Evolutionary conservation across 2,888 invertebrate genomes (phyloP), one percentile per base, ranked within the genome.

Genomic region (Ariolimax columbianus): DNA sequence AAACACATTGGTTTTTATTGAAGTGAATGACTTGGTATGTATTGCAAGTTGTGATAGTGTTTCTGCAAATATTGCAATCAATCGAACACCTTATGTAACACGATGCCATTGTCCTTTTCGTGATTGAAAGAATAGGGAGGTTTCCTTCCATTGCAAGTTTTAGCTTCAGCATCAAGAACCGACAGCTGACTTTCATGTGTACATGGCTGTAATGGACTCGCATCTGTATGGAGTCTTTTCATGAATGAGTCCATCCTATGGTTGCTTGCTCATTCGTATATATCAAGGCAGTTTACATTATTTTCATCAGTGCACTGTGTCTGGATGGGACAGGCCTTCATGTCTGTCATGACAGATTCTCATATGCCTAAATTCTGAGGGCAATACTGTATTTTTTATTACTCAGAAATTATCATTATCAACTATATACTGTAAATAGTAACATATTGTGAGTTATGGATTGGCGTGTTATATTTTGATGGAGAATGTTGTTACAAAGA

Each of bases 341-440:
- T 36, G 19, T 6, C 19, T 26, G 30, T 36, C 19, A 36, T 70
- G 38, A 70, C 36, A 70, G 36, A 30, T 36, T 70, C 38, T 70
- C 70, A 70, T 70, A 7, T 70, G 70, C 70, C 38, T 70, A 70
- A 9, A 36, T 38, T 70, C 70, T 70, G 70, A 70, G 36, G 38
- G 70, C 70, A 70, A 70, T 70, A 70, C 70, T 70, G 6, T 23
- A 63, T 63, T 14, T 63, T 63, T 63, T 23, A 63, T 70, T 70
- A 11, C 70, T 70, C 70, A 70, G 36, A 70, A 30, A 36, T 70
- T 11, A 43, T 26, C 73, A 38, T 75, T 47, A 75, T 30, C 14
- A 36, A 19, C 9, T 30, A 55, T 19, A 14, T 33, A 51, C 33
- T 77, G 77, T 77, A 77, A 36, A 77, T 77, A 59, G 47, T 77